A percentile compares a stretch with the other conserved stretches of the same genome.
Conservation (phyloP, 2,113 vertebrate genomes). For the Toxotes jaculatrix region DNA sequence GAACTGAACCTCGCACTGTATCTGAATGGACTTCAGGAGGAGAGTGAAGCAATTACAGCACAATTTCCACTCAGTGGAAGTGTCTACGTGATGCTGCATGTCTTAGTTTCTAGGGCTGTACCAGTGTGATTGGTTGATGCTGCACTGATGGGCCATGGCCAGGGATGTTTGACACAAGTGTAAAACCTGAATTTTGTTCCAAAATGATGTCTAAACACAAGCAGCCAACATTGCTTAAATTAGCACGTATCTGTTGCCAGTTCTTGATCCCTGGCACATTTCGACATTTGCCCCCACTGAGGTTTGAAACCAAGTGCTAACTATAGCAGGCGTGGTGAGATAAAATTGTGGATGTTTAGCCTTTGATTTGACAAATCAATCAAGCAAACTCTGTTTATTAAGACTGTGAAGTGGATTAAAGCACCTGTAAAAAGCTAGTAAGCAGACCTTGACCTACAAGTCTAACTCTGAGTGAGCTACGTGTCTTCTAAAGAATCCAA, state of each 20-base stretch:
- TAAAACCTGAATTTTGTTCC: not conserved
- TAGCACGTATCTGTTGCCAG: no score
- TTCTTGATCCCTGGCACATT: no score
- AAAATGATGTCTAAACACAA: not conserved
- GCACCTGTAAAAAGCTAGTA: not conserved
- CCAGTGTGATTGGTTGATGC: not conserved
- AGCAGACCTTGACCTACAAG: not conserved
- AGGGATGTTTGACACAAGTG: not conserved
- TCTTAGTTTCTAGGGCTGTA: not conserved
- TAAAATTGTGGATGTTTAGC: no score
- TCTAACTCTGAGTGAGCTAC: no score
- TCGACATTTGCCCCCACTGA: no score
- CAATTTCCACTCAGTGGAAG: not conserved
- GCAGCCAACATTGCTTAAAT: no score
- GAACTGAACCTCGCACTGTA: not conserved
- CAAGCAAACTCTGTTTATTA: not conserved
- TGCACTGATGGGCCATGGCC: not conserved
- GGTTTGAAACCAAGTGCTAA: no score
- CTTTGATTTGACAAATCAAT: not conserved
- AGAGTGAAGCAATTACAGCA: not conserved
- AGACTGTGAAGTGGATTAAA: not conserved
- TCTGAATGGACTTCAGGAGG: slow-evolving; percentile 16
- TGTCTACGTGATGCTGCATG: not conserved
- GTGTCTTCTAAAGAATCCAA: no score
- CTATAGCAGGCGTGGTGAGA: no score